phyloP scores from a whole-genome alignment of 2,888 invertebrate genomes.

The Blera fallax region DNA sequence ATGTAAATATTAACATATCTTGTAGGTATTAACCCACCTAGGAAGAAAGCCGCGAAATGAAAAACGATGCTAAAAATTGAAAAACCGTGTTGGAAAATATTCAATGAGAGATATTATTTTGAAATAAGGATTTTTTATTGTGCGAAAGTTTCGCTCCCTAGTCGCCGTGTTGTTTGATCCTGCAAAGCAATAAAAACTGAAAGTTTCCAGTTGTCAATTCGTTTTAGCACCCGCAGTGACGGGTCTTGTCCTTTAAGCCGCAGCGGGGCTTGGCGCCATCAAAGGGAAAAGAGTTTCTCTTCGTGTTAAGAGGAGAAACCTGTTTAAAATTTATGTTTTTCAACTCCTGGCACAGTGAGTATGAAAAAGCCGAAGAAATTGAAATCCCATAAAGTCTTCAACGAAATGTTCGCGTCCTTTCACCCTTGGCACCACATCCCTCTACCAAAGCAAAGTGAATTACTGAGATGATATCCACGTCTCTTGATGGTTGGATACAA shows the following conservation, averaged over 20 bases:
- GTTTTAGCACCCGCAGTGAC: not conserved
- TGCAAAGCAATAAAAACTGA: conserved; percentile 37
- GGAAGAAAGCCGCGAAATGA: not conserved
- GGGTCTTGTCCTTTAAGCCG: not conserved
- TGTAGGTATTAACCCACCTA: not conserved
- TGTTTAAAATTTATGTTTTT: not conserved
- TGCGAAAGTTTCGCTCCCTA: not conserved
- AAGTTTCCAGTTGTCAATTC: conserved; percentile 34
- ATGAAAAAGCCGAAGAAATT: not conserved
- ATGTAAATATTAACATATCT: not conserved
- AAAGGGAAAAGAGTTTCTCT: not conserved
- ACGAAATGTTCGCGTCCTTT: not conserved
- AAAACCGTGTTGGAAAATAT: conserved; percentile 1
- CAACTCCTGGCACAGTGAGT: not conserved
- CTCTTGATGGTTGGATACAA: not conserved
- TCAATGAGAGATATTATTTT: not conserved
- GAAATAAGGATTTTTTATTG: not conserved
- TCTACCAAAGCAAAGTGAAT: not conserved
- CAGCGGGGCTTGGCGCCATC: not conserved
- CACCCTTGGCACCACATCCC: not conserved
- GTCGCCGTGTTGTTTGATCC: conserved; percentile 17
- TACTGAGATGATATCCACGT: not conserved
- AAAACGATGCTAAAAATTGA: conserved; percentile 1
- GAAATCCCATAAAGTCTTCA: not conserved
- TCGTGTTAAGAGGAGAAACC: not conserved